phyloP scores from a whole-genome alignment of 1,140 invertebrate species.

The Bicyclus anynana region DNA sequence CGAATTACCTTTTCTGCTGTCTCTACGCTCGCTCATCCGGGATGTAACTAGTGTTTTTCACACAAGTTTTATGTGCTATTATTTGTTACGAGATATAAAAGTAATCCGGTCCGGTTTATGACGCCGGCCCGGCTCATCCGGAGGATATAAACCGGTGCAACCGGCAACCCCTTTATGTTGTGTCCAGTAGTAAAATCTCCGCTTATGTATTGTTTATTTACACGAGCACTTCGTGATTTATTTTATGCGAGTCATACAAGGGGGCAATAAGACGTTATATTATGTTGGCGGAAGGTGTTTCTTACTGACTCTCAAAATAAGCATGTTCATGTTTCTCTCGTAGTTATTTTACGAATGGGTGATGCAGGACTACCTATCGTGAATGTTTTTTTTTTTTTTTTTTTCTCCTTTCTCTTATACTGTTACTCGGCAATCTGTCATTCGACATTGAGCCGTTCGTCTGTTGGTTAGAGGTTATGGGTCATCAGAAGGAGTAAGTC shows the following conservation, averaged over 20 bases:
- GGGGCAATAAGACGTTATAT: background rate
- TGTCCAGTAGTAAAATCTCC: conserved; percentile 60
- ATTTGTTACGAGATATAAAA: conserved; percentile 72
- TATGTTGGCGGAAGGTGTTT: background rate
- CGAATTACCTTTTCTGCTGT: conserved; percentile 16
- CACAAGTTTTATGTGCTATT: conserved; percentile 75
- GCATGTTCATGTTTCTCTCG: too few relatives aligned
- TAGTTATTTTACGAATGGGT: too few relatives aligned
- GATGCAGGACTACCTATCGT: too few relatives aligned
- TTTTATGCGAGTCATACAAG: conserved; percentile 3
- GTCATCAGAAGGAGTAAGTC: too few relatives aligned
- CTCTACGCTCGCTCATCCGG: conserved; percentile 49
- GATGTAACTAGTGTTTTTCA: conserved; percentile 72
- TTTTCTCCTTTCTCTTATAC: too few relatives aligned
- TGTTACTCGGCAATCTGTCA: too few relatives aligned
- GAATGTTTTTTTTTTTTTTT: too few relatives aligned
- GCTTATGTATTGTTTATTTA: conserved; percentile 63
- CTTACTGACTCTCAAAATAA: background rate
- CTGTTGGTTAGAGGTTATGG: too few relatives aligned
- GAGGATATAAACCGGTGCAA: conserved; percentile 38
- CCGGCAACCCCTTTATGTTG: conserved; percentile 62
- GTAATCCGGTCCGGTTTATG: conserved; percentile 55
- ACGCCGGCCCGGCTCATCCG: conserved; percentile 47
- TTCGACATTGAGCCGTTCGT: too few relatives aligned
- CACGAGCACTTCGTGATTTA: conserved; percentile 17